Percentiles rank a stretch among this genome's conserved stretches.
Evolutionary conservation across 2,113 vertebrate species (phyloP).

Genomic region (Odocoileus virginianus): DNA sequence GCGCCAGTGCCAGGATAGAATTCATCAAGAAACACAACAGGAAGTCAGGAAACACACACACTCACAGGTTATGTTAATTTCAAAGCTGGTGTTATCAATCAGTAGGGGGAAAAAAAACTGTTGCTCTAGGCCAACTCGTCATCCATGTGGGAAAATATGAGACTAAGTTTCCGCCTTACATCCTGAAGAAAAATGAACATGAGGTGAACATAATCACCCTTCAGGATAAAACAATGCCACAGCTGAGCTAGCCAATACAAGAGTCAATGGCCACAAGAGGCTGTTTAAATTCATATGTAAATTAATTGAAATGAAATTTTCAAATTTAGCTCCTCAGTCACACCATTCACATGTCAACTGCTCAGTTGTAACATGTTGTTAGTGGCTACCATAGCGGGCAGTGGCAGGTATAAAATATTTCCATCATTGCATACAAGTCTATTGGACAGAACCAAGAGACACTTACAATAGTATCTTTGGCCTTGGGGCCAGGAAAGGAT

Average conservation of each 20-base stretch:
- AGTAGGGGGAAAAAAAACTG: neutral
- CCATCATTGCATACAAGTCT: neutral
- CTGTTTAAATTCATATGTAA: neutral
- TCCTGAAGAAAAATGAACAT: neutral
- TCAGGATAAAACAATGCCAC: neutral
- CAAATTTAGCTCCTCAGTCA: neutral
- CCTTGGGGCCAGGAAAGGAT: neutral
- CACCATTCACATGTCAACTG: neutral
- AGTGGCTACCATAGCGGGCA: neutral
- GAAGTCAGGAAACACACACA: neutral
- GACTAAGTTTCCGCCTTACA: neutral
- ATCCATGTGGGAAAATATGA: neutral
- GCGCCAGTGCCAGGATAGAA: neutral
- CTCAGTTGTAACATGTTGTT: neutral
- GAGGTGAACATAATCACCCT: neutral
- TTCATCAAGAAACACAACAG: neutral
- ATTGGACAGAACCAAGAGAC: neutral
- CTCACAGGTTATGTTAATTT: neutral
- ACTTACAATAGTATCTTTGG: neutral
- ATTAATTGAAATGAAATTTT: neutral
- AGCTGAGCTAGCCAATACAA: neutral
- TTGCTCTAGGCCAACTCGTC: neutral
- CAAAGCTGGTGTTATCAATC: neutral
- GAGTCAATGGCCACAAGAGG: neutral
- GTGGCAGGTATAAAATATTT: neutral